phyloP scores from a whole-genome alignment of 1,140 invertebrate species.

The Papilio polytes region DNA sequence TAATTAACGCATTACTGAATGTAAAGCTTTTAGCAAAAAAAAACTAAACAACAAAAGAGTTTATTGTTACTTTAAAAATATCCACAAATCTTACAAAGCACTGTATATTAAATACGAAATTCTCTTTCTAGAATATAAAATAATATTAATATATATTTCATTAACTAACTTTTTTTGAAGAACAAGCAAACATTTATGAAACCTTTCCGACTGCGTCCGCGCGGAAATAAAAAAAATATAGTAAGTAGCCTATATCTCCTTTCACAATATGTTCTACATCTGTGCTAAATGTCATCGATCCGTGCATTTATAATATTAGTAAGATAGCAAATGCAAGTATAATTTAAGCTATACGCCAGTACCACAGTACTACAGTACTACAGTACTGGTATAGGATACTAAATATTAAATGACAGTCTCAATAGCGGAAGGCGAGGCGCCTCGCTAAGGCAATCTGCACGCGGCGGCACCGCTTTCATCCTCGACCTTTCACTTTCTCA shows the following conservation, averaged over 20 bases:
- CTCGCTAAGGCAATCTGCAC: conserved; percentile 4
- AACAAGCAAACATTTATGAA: not conserved
- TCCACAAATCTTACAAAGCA: not conserved
- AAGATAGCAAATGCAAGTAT: not conserved
- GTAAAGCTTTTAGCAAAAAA: too few species aligned
- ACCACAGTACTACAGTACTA: not conserved
- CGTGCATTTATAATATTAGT: too few species aligned
- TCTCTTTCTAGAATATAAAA: not conserved
- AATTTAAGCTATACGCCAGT: not conserved
- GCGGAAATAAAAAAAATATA: too few species aligned
- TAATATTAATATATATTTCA: not conserved
- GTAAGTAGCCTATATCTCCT: too few species aligned
- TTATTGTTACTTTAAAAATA: too few species aligned
- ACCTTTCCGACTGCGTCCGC: not conserved
- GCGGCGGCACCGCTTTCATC: conserved; percentile 15
- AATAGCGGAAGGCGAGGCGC: not conserved
- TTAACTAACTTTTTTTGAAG: not conserved
- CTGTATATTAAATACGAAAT: not conserved
- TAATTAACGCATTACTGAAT: too few species aligned
- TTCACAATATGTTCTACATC: too few species aligned
- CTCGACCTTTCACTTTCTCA: conserved; percentile 18
- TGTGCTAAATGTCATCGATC: too few species aligned
- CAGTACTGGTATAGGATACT: not conserved
- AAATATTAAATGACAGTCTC: conserved; percentile 14
- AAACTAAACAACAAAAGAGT: too few species aligned